phyloP scores from a whole-genome alignment of 2,888 invertebrate species.

The Leptarthrus brevirostris region DNA sequence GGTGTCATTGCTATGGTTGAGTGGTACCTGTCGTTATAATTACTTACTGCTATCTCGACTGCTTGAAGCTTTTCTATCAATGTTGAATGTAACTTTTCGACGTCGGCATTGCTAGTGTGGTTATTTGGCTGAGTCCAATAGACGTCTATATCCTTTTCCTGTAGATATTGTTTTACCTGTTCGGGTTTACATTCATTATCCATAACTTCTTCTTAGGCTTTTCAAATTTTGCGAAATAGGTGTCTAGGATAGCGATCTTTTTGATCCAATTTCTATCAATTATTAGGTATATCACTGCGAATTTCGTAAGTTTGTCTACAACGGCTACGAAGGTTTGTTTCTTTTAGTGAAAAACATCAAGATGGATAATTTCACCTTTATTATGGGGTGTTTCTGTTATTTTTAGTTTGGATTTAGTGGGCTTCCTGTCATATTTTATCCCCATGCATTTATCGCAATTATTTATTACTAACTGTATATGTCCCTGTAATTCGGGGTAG shows the following conservation, averaged over 20 bases:
- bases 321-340: background rate
- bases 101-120: background rate
- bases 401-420: too few relatives aligned
- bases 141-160: too few relatives aligned
- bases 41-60: constrained; percentile 16
- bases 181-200: constrained; percentile 3
- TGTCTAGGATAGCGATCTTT: background rate
- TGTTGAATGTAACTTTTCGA: constrained; percentile 21
- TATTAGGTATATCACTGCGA: constrained; percentile 6
- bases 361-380: too few relatives aligned
- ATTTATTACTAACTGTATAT: background rate
- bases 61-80: too few relatives aligned
- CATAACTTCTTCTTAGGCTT: constrained; percentile 28
- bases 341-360: too few relatives aligned
- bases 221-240: constrained; percentile 27
- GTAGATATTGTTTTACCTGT: too few relatives aligned
- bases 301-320: constrained; percentile 3
- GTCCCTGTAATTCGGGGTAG: background rate
- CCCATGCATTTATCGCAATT: too few relatives aligned
- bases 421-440: too few relatives aligned
- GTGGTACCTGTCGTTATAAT: background rate
- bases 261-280: background rate
- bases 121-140: too few relatives aligned
- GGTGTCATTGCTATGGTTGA: background rate
- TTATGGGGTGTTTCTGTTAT: too few relatives aligned